Conservation (phyloP, 2,888 invertebrate species). For the Deilephila elpenor region DNA sequence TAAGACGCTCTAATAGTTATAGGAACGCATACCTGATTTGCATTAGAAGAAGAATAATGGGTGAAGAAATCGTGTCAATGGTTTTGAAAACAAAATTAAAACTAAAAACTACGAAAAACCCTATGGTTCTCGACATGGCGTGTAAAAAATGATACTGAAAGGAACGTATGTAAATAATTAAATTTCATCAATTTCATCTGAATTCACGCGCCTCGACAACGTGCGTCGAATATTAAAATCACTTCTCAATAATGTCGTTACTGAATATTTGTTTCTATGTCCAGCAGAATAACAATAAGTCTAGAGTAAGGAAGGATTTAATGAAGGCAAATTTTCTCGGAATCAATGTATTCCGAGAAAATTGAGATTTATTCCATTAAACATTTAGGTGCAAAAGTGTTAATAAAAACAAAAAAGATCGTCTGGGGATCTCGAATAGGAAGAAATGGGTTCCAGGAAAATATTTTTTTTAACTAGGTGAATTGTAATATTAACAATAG, state of each 20-base stretch:
- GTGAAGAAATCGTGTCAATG: too few relatives aligned
- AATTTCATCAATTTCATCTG: constrained; percentile 47
- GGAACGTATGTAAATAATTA: constrained; percentile 47
- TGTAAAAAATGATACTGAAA: constrained; percentile 40
- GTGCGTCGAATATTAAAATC: constrained; percentile 46
- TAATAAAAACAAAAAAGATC: too few relatives aligned
- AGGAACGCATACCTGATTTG: too few relatives aligned
- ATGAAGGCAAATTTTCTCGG: neutral
- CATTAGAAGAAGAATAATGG: too few relatives aligned
- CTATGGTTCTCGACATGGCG: neutral
- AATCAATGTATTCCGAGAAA: neutral
- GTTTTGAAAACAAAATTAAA: too few relatives aligned
- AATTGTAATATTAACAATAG: too few relatives aligned
- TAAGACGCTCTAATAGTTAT: too few relatives aligned
- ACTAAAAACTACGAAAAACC: too few relatives aligned
- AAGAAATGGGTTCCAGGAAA: too few relatives aligned
- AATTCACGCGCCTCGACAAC: constrained; percentile 41
- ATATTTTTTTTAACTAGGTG: too few relatives aligned
- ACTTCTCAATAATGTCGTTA: constrained; percentile 43
- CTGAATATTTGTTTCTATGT: constrained; percentile 35
- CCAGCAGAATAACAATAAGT: constrained; percentile 23
- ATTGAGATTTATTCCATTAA: neutral
- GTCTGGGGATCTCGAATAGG: too few relatives aligned
- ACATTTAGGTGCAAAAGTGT: too few relatives aligned
- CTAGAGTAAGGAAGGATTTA: neutral